These are phyloP conservation scores for Synanthedon formicaeformis DNA, from an alignment of 2,888 invertebrate genomes.

Conservation along the genomic window DNA sequence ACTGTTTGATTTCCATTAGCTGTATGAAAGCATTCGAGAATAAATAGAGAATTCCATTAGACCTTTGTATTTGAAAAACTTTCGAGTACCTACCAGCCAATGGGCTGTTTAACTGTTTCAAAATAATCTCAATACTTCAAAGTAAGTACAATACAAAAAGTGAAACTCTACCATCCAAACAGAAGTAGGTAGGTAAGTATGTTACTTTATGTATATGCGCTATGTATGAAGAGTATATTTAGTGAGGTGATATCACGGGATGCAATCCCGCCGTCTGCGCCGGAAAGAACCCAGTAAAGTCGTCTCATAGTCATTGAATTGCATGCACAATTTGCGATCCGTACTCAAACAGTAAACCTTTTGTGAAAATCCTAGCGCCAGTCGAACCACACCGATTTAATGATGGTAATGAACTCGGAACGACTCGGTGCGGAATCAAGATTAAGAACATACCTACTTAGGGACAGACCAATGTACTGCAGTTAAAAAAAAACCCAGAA, in stretches of 20 bases:
- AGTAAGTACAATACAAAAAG: no score
- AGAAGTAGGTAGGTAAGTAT: no score
- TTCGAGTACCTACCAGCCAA: no score
- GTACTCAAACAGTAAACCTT: constrained; percentile 22
- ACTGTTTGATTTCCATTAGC: no score
- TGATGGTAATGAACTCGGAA: constrained; percentile 36
- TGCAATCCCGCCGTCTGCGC: constrained; percentile 25
- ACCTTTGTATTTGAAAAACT: no score
- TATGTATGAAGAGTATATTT: no score
- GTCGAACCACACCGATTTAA: constrained; percentile 20
- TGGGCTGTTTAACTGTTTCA: no score
- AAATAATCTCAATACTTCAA: no score
- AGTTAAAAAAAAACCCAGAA: constrained; percentile 1
- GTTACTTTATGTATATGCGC: no score
- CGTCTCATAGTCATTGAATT: constrained; percentile 30
- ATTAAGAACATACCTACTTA: background rate
- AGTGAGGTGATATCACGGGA: background rate
- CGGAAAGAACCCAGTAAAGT: constrained; percentile 23
- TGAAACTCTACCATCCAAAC: no score
- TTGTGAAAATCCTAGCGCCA: constrained; percentile 21
- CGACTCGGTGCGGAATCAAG: constrained; percentile 12
- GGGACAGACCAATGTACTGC: background rate
- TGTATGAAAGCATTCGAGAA: no score
- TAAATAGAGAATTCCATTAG: no score
- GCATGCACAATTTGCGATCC: constrained; percentile 42